Evolutionary conservation across 1,140 invertebrate genomes (phyloP).

Genomic region (Armadillidium nasatum): DNA sequence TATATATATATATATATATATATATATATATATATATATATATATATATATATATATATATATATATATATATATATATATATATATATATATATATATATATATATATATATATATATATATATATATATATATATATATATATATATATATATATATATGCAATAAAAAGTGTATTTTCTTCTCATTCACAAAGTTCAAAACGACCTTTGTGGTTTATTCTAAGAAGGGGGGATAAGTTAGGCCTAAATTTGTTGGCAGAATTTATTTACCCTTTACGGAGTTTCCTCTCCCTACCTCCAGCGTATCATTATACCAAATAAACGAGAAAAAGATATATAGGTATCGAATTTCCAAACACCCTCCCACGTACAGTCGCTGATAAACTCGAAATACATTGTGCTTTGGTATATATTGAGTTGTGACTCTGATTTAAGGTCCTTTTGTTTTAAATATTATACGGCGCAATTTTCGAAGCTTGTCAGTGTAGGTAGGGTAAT

Average conservation of each 20-base stretch:
- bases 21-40: background rate
- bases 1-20: too few species aligned
- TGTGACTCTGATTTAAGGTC: too few species aligned
- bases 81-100: background rate
- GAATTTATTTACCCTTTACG: background rate
- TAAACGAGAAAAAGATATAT: background rate
- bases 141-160: background rate
- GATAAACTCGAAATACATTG: too few species aligned
- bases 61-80: slow-evolving; percentile 2
- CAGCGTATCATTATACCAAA: background rate
- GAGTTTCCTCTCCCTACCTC: background rate
- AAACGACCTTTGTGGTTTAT: slow-evolving; percentile 1
- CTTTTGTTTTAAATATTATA: too few species aligned
- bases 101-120: slow-evolving; percentile 11
- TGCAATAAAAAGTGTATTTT: background rate
- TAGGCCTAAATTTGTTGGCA: background rate
- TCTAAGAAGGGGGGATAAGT: background rate
- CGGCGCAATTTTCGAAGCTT: too few species aligned
- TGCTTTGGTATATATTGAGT: too few species aligned
- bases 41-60: slow-evolving; percentile 14
- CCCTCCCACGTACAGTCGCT: too few species aligned
- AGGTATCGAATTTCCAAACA: too few species aligned
- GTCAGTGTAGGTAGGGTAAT: too few species aligned
- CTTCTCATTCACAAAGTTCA: background rate
- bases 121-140: slow-evolving; percentile 14